Base-by-base conservation (phyloP, 1,140 invertebrate species). In the Frieseomelitta varia region DNA sequence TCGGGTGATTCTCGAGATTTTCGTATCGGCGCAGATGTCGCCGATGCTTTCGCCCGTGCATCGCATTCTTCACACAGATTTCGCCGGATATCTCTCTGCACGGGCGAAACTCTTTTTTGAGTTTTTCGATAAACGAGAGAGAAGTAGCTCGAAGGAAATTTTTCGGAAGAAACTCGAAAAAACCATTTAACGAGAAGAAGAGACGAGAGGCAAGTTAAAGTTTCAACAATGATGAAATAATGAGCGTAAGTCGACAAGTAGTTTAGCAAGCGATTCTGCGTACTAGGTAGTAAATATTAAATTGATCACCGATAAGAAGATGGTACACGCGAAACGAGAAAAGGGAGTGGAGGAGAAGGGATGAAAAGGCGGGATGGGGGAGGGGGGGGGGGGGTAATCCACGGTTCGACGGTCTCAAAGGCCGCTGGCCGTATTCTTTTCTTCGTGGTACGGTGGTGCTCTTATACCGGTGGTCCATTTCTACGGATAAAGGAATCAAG, bases 401-500 rank as follows among this genome's bases (percentile, higher is more conserved):
- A 71, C 72, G 79, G 61, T 85, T 88, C 85, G 81, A 78, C 82
- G 71, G 75, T 67, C 85, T 87, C 75, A 71, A 89, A 74, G 77
- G 77, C 63, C 39, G 24, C 55, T 69, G 14, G 34, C 51, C 14
- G 55, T 58, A 68, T 79, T 81, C 75, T 83, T 84, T 75, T 80
- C 55, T 21, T 67, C 58, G 63, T 76, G 79, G 30, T 68, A 71
- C 71, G 69, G 0, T 79, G 65, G 73, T 84, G 69, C 79, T 85
- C 79, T 90, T 85, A 74, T 51, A 80, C 58, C 58, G n/a, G 76
- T 39, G 55, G 85, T 78, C 85, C 75, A 78, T 88, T 89, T 89
- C 87, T 78, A 65, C 77, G 88, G 85, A 87, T 87, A 87, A 90
- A 83, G 65, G 88, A 87, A 87, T 82, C 80, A 87, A 87, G 65